Evolutionary conservation across 2,113 vertebrate species (phyloP), one percentile per base, ranked within the genome.

Genomic region (Anhinga anhinga): DNA sequence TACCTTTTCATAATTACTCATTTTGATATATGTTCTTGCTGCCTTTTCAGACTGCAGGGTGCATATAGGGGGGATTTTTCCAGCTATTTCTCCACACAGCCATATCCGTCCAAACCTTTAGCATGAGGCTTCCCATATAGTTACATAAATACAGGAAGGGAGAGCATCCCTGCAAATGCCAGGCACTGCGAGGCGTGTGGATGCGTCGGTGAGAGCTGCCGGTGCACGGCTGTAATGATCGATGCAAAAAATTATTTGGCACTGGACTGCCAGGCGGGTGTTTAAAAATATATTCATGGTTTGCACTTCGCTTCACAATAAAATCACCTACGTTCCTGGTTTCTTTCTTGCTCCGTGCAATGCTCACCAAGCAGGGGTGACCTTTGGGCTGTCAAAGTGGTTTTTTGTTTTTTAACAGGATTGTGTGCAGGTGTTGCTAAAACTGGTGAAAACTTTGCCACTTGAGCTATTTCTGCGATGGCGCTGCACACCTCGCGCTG

Each of bases 401-500:
- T 15, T 15, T 26, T 34, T n/a, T 45, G 13, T 3, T 66, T 69
- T 55, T 78, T 32, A 30, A 23, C 14, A 32, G 61, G 40, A 16
- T 26, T 27, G 5, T 38, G 25, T 16, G 9, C 10, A 29, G 38
- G 32, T 36, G 22, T 80, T 0, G 1, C 71, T 52, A 38, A 19
- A 91, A 77, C 9, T 4, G 17, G 53, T 42, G 87, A n/a, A 67
- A 81, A 58, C n/a, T 62, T 84, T 21, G 44, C 38, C 38, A 2
- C 58, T 63, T 55, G 70, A 71, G 67, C 40, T 42, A 5, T 71
- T 65, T 27, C 55, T 63, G 62, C 5, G 3, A 53, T 9, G 22
- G 13, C 1, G 10, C 65, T 49, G 29, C 1, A 1, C 4, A 11
- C 32, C 27, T 77, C 1, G 1, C 52, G 49, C 42, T 70, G 34